Evolutionary conservation across 2,888 invertebrate species (phyloP).

Genomic region (Bedellia somnulentella): DNA sequence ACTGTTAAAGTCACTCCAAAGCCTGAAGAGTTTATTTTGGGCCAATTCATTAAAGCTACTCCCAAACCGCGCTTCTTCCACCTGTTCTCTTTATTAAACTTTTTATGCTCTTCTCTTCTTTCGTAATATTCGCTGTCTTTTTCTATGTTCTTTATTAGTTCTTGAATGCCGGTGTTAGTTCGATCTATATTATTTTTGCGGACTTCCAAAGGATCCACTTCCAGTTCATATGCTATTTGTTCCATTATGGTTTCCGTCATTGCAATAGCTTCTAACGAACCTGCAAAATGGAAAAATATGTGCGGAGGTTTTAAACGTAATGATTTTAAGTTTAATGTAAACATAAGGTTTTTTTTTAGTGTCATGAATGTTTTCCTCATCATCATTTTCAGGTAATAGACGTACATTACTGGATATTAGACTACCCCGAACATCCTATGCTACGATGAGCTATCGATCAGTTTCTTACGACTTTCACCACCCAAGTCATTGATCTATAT

Average conservation of each 20-base stretch:
- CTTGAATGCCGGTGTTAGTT: slow-evolving; percentile 23
- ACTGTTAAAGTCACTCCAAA: slow-evolving; percentile 66
- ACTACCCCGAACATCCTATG: too few species aligned
- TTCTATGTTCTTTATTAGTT: slow-evolving; percentile 53
- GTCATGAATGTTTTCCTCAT: too few species aligned
- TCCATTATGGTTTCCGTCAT: slow-evolving; percentile 68
- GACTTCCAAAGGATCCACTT: slow-evolving; percentile 62
- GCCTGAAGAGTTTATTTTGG: slow-evolving; percentile 47
- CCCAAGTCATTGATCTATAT: too few species aligned
- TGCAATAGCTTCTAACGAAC: slow-evolving; percentile 60
- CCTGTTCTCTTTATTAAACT: slow-evolving; percentile 65
- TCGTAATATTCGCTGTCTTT: slow-evolving; percentile 38
- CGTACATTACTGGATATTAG: too few species aligned
- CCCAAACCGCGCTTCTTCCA: slow-evolving; percentile 80
- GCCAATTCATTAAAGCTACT: slow-evolving; percentile 70
- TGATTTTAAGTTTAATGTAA: too few species aligned
- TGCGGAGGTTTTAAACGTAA: too few species aligned
- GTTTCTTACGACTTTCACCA: too few species aligned
- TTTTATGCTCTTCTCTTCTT: slow-evolving; percentile 41
- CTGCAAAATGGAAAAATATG: too few species aligned
- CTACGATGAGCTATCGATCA: too few species aligned
- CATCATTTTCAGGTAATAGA: too few species aligned
- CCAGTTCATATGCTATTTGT: slow-evolving; percentile 60
- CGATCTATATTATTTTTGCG: slow-evolving; percentile 51
- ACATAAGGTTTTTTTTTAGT: too few species aligned